phyloP scores from a whole-genome alignment of 2,113 vertebrate genomes.

The Zosterops lateralis region DNA sequence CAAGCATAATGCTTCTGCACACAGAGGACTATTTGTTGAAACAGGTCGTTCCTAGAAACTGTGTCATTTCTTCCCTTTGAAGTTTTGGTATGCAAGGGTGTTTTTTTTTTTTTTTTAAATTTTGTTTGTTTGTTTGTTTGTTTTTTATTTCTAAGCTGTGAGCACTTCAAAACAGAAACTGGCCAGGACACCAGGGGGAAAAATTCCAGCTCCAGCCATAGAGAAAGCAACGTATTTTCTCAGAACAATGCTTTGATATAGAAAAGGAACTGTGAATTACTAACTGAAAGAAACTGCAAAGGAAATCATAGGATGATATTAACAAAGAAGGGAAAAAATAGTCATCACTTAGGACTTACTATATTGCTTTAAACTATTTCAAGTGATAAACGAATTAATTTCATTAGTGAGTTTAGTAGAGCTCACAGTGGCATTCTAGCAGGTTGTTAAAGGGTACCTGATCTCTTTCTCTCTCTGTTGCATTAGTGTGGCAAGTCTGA shows the following conservation, averaged over 20 bases:
- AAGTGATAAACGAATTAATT: neutral
- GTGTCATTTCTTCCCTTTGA: neutral
- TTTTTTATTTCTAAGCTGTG: neutral
- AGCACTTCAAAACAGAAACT: neutral
- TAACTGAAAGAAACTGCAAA: neutral
- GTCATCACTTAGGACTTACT: neutral
- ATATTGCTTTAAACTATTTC: neutral
- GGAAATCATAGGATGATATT: neutral
- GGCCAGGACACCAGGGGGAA: neutral
- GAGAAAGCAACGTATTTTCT: neutral
- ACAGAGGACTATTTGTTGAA: neutral
- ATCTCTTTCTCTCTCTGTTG: neutral
- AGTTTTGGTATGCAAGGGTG: neutral
- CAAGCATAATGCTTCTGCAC: neutral
- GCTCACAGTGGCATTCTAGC: neutral
- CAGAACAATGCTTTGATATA: neutral
- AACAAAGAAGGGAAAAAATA: neutral
- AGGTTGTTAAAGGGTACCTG: neutral
- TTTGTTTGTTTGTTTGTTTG: no score
- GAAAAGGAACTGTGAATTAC: neutral
- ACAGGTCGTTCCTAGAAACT: neutral
- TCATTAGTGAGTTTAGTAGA: neutral
- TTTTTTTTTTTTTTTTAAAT: no score
- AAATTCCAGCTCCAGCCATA: neutral
- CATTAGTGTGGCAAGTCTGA: fast-evolving